Evolutionary conservation across 92 coral and sea anemone genomes (phyloP).

Genomic region (Epizoanthus scotinus): DNA sequence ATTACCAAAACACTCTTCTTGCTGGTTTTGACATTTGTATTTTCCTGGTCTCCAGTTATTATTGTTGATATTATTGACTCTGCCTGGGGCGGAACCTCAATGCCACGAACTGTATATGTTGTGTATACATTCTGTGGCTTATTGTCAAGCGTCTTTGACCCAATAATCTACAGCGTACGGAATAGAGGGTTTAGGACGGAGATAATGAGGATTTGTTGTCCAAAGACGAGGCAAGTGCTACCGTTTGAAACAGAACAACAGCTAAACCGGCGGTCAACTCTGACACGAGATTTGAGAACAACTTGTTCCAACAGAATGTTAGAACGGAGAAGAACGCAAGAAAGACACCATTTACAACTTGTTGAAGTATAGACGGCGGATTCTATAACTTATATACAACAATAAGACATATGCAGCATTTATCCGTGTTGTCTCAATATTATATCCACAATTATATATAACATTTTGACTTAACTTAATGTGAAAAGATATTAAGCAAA

Average conservation of each 20-base stretch:
- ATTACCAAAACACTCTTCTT: not conserved
- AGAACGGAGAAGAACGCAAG: not conserved
- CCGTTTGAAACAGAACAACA: slow-evolving; percentile 6
- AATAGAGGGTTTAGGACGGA: not conserved
- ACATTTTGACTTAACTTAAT: too few relatives aligned
- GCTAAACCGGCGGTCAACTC: not conserved
- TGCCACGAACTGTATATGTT: not conserved
- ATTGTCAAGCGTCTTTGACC: not conserved
- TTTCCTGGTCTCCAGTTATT: slow-evolving; percentile 12
- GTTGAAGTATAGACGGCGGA: not conserved
- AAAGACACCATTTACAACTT: not conserved
- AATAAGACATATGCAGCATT: too few relatives aligned
- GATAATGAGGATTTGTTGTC: not conserved
- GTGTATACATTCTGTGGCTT: not conserved
- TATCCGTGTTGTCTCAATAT: too few relatives aligned
- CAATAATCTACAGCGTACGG: slow-evolving; percentile 8
- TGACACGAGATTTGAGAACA: not conserved
- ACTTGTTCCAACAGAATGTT: not conserved
- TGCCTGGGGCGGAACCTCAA: not conserved
- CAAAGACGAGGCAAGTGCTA: not conserved
- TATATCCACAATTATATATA: too few relatives aligned
- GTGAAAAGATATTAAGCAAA: too few relatives aligned
- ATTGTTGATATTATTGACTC: not conserved
- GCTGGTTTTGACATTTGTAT: not conserved
- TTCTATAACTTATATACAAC: too few relatives aligned